phyloP scores from a whole-genome alignment of 2,888 invertebrate genomes.

The Stenotaenia linearis region DNA sequence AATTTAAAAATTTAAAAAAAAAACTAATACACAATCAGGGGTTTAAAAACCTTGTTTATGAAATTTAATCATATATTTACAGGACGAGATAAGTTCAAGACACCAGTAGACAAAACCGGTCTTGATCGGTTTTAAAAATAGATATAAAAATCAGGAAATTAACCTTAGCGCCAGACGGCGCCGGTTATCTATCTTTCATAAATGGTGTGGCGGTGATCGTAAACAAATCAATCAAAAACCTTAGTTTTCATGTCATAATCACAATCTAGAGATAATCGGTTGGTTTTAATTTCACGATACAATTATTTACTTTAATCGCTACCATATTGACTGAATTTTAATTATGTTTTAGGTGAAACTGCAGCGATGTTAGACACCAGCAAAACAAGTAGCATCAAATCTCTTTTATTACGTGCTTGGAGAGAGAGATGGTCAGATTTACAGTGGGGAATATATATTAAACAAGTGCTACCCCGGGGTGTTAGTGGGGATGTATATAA shows the following conservation, averaged over 20 bases:
- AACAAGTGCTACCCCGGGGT: conserved; percentile 74
- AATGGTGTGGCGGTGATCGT: too few species aligned
- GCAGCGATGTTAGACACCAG: conserved; percentile 39
- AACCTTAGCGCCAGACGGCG: not conserved
- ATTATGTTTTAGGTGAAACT: not conserved
- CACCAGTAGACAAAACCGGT: not conserved
- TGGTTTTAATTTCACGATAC: not conserved
- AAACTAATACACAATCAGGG: not conserved
- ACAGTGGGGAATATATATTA: conserved; percentile 93
- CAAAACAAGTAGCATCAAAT: conserved; percentile 44
- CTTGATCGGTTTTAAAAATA: not conserved
- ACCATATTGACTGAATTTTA: not conserved
- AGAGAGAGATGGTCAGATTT: conserved; percentile 91
- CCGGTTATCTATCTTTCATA: too few species aligned
- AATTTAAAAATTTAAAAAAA: not conserved
- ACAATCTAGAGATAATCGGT: too few species aligned
- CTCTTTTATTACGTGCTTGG: conserved; percentile 80
- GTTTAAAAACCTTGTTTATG: too few species aligned
- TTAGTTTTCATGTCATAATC: too few species aligned
- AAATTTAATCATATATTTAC: not conserved
- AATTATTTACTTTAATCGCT: not conserved
- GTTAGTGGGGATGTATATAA: conserved; percentile 91
- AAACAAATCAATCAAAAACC: too few species aligned
- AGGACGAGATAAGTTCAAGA: not conserved
- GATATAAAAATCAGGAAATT: not conserved